Percentiles rank a stretch among this genome's conserved stretches.
phyloP scores from a whole-genome alignment of 1,140 invertebrate species.

The Achroia grisella region DNA sequence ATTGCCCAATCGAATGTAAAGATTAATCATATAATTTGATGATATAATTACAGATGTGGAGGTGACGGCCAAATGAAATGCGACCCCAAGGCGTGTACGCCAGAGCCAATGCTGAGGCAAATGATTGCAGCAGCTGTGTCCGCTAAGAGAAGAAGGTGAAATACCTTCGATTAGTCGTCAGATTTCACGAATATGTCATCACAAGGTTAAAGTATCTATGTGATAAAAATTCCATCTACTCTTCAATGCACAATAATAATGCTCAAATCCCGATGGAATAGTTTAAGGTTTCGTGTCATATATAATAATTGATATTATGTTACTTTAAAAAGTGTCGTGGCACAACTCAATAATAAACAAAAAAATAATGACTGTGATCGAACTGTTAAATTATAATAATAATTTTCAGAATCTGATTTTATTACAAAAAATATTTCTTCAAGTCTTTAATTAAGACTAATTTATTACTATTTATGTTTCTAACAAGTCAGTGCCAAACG shows the following conservation, averaged over 20 bases:
- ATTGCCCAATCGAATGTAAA: too few species aligned
- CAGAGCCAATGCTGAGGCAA: conserved; percentile 90
- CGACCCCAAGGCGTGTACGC: conserved; percentile 89
- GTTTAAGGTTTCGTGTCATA: conserved; percentile 70
- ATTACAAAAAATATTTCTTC: conserved; percentile 22
- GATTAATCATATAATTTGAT: conserved; percentile 9
- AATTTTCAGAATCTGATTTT: conserved; percentile 47
- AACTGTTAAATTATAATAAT: conserved; percentile 46
- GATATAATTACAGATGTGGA: conserved; percentile 82
- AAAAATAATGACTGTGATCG: conserved; percentile 67
- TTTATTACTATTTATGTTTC: conserved; percentile 53
- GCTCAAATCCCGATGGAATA: conserved; percentile 64
- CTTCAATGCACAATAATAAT: conserved; percentile 69
- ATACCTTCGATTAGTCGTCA: conserved; percentile 22
- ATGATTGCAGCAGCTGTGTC: conserved; percentile 87
- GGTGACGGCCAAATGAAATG: conserved; percentile 94
- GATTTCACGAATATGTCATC: conserved; percentile 31
- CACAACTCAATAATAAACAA: conserved; percentile 42
- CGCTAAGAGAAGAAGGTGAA: conserved; percentile 84
- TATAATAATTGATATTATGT: conserved; percentile 59
- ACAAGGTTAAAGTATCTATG: conserved; percentile 44
- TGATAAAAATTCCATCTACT: conserved; percentile 61
- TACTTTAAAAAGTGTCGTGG: conserved; percentile 53
- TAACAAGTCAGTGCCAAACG: conserved; percentile 67
- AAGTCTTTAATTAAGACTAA: conserved; percentile 42